Percentiles rank a stretch among this genome's conserved stretches.
Conservation (phyloP, 2,797 vertebrate genomes). For the Halcyon smyrnensis region DNA sequence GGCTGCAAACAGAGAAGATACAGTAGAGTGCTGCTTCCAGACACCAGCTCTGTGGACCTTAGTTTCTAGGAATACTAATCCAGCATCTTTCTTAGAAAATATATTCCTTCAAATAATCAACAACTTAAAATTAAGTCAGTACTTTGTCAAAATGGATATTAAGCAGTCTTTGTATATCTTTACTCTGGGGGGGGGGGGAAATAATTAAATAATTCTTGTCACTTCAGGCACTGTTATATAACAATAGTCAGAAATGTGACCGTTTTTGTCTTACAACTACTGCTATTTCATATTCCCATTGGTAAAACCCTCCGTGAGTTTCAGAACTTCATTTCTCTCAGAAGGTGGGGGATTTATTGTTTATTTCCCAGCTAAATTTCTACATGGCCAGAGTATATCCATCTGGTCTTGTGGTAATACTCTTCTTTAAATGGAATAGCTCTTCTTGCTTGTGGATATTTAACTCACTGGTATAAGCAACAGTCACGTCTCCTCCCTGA, state of each 20-base stretch:
- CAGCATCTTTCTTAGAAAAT: background rate
- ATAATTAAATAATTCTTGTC: fast-evolving
- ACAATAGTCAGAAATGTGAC: background rate
- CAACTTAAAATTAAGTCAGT: background rate
- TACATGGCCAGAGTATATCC: background rate
- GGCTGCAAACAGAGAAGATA: background rate
- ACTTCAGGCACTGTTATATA: background rate
- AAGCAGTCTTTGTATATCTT: background rate
- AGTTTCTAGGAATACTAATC: background rate
- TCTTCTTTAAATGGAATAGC: background rate
- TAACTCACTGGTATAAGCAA: background rate
- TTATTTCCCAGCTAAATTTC: background rate
- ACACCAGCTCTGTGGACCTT: background rate
- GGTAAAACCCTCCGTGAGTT: background rate
- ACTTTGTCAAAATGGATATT: background rate
- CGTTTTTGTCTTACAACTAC: background rate
- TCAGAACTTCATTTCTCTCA: background rate
- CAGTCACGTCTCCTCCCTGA: background rate
- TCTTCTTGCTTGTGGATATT: background rate
- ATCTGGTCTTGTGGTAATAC: background rate
- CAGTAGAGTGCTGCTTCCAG: background rate
- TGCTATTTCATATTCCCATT: background rate
- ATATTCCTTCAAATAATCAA: background rate
- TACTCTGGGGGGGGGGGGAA: background rate
- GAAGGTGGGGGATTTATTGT: background rate